Percentiles rank a stretch among this genome's conserved stretches.
phyloP scores from a whole-genome alignment of 2,888 invertebrate species.

The Endotricha flammealis region DNA sequence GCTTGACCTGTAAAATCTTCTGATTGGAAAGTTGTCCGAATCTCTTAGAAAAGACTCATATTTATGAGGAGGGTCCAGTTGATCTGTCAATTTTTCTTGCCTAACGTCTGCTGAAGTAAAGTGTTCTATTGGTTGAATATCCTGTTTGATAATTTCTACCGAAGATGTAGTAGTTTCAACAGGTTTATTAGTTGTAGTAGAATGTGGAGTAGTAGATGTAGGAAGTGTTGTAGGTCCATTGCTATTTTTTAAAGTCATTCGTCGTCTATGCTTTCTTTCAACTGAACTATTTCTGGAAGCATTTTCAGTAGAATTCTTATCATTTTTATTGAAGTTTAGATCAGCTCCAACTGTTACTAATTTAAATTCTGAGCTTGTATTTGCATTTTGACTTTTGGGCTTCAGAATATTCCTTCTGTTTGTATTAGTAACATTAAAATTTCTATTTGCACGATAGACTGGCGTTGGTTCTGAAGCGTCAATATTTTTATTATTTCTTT shows the following conservation, averaged over 20 bases:
- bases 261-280: constrained; percentile 53
- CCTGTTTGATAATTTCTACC: constrained; percentile 49
- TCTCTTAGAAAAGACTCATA: constrained; percentile 37
- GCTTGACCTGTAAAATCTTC: constrained; percentile 63
- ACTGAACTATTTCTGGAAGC: constrained; percentile 30
- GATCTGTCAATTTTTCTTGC: constrained; percentile 51
- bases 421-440: constrained; percentile 35
- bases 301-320: constrained; percentile 22
- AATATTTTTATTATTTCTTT: constrained; percentile 46
- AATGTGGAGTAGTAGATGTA: constrained; percentile 20
- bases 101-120: constrained; percentile 27
- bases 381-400: constrained; percentile 28
- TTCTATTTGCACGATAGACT: constrained; percentile 58
- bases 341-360: constrained; percentile 46
- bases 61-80: constrained; percentile 41
- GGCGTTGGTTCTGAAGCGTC: constrained; percentile 45
- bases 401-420: constrained; percentile 24
- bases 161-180: constrained; percentile 29
- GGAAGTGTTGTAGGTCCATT: constrained; percentile 28
- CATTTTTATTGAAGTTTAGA: constrained; percentile 41
- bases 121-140: constrained; percentile 43
- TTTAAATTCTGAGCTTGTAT: constrained; percentile 34
- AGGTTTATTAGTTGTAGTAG: constrained; percentile 27
- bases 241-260: constrained; percentile 47
- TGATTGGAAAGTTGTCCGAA: constrained; percentile 36